Evolutionary conservation across 2,113 vertebrate genomes (phyloP), one percentile per base, ranked within the genome.

Genomic region (Cacatua alba): DNA sequence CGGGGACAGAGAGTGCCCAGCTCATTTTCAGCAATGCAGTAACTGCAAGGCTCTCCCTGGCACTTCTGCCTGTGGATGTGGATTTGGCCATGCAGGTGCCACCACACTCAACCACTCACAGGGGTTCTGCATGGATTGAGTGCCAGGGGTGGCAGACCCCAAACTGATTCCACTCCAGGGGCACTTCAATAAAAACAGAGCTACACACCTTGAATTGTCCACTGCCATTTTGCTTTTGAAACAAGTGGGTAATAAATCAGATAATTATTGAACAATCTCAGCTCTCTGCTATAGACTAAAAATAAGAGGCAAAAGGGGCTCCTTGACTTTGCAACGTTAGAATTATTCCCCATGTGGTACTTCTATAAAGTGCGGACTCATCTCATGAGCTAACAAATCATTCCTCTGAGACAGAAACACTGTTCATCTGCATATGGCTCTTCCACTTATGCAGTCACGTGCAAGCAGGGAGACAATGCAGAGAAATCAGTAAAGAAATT

Each of bases 71-170:
- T 65, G 57, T 53, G 80, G 88, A 65, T 83, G 87, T 89, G 92
- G 92, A 81, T 94, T 67, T 10, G 26, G 63, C 59, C 20, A 7
- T 77, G 95, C 97, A 97, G 97, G 97, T 98, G 97, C 90, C 94
- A 82, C 79, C 6, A 1, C 5, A 13, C 17, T 25, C n/a, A 60
- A 87, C n/a, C 65, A 83, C 92, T 68, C 39, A 6, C 44, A 78
- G 62, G 44, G 39, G 26, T 21, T 82, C 86, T 81, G 55, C 57
- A 72, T 17, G 14, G 86, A 86, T n/a, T 35, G 91, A 71, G 60
- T 57, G 71, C 67, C 94, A 92, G 70, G 41, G 49, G 92, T 94
- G 90, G 88, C 92, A 94, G 72, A 97, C 21, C 21, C 72, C 51
- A 71, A 53, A 94, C 78, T 11, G 48, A 79, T 95, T 91, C 92